These are phyloP conservation scores for Rhinogobius similis DNA, from an alignment of 2,113 vertebrate species.

Conservation along the genomic window DNA sequence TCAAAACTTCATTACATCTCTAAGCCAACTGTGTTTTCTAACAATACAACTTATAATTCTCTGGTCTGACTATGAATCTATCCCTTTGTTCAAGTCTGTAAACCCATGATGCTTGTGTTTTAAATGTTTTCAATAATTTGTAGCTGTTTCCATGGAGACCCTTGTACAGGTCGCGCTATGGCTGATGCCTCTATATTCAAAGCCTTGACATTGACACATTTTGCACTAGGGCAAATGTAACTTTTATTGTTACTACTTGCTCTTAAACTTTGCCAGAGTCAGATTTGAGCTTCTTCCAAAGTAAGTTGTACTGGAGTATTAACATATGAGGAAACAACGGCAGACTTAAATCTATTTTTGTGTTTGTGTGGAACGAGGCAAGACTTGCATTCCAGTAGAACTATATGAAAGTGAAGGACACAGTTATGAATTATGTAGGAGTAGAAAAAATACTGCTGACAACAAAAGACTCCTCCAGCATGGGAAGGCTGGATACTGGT, in stretches of 20 bases:
- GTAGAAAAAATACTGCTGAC: slow-evolving; percentile 62
- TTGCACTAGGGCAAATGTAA: slow-evolving; percentile 5
- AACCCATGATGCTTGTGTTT: background rate
- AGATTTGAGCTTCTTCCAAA: slow-evolving; percentile 32
- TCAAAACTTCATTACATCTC: no score
- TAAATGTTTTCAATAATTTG: slow-evolving; percentile 1
- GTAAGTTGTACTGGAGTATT: slow-evolving; percentile 15
- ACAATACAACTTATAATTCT: background rate
- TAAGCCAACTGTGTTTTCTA: no score
- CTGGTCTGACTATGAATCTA: background rate
- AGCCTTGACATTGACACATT: slow-evolving; percentile 13
- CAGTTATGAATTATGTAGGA: slow-evolving; percentile 74
- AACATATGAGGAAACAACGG: slow-evolving; percentile 38
- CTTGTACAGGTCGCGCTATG: background rate
- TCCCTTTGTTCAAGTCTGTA: background rate
- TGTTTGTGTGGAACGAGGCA: slow-evolving; percentile 44
- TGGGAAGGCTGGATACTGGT: slow-evolving; percentile 32
- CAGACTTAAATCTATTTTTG: slow-evolving; percentile 55
- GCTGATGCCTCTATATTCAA: slow-evolving; percentile 7
- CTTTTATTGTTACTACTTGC: slow-evolving; percentile 12
- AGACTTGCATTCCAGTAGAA: slow-evolving; percentile 70
- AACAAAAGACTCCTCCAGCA: slow-evolving; percentile 64
- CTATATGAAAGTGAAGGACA: slow-evolving; percentile 75
- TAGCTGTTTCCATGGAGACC: slow-evolving; percentile 5
- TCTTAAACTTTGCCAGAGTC: slow-evolving; percentile 7